Conservation (phyloP, 2,888 invertebrate species). For the Molanna angustata region DNA sequence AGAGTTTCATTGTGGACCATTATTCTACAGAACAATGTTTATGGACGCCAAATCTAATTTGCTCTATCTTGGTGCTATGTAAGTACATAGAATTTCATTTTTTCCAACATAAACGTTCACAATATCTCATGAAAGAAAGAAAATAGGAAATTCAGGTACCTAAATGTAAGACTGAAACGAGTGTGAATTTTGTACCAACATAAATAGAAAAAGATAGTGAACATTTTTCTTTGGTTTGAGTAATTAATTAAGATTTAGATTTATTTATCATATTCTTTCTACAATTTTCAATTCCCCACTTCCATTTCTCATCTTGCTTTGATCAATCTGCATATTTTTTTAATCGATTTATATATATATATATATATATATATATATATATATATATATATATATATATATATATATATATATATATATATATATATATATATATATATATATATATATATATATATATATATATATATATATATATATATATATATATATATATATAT, state of each 20-base stretch:
- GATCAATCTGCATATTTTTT: background rate
- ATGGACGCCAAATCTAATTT: conserved; percentile 23
- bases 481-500: conserved; percentile 4
- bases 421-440: conserved; percentile 14
- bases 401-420: conserved; percentile 11
- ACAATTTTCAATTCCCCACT: too few relatives aligned
- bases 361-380: background rate
- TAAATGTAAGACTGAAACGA: too few relatives aligned
- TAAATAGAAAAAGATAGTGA: too few relatives aligned
- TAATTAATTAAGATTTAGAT: too few relatives aligned
- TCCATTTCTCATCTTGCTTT: too few relatives aligned
- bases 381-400: conserved; percentile 1
- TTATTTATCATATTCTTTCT: too few relatives aligned
- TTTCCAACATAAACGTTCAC: too few relatives aligned
- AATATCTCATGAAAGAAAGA: too few relatives aligned
- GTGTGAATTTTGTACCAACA: too few relatives aligned
- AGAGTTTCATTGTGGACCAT: conserved; percentile 25
- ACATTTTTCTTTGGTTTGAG: too few relatives aligned
- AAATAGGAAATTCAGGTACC: too few relatives aligned
- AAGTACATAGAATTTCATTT: conserved; percentile 13
- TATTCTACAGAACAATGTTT: conserved; percentile 30
- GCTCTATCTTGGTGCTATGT: conserved; percentile 30
- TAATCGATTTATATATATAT: background rate
- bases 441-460: conserved; percentile 14
- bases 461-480: conserved; percentile 14